Base-by-base conservation (phyloP, 1,140 invertebrate genomes). In the Chelonus insularis region DNA sequence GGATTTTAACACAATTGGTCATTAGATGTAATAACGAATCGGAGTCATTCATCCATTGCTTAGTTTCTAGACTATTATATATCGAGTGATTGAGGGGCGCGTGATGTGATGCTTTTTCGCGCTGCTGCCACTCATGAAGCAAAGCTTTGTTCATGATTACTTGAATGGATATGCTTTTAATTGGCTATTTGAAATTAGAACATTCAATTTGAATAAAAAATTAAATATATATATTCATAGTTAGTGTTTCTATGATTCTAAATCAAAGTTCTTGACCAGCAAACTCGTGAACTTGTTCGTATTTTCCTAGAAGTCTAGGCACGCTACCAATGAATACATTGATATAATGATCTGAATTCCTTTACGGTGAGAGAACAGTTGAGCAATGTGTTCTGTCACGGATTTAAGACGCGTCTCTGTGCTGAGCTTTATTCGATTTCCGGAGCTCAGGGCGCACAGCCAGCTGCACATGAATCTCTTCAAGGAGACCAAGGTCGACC, bases 321-420 rank as follows among this genome's bases (percentile, higher is more conserved):
- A 18, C 32, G 12, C 50, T 29, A 20, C 11, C 20, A 51, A 64
- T 61, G 69, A 66, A 64, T 57, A 62, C 64, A 55, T 52, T 66
- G 62, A 61, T 57, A 66, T 65, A 63, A 66, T 65, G 68, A 65
- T 71, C 69, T 65, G 67, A 71, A 71, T 73, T 70, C 68, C 65
- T 66, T 43, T 50, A 64, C 57, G 63, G 70, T 73, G 72, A 73
- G 61, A 36, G 34, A 43, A 60, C 36, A 14, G 36, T 60, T 60
- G 57, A 34, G 47, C 23, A 60, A 60, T 52, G 32, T 51, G 7
- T 9, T 20, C 9, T 37, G 6, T 8, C 23, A 12, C 21, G 47
- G 23, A 21, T 45, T 47, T 57, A 11, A 41, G 20, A 11, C 23
- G 45, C 37, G 14, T 7, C 7, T 2, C 55, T 37, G 12, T 18